Evolutionary conservation across 2,888 invertebrate species (phyloP), one percentile per base, ranked within the genome.

Genomic region (Xestia c-nigrum): DNA sequence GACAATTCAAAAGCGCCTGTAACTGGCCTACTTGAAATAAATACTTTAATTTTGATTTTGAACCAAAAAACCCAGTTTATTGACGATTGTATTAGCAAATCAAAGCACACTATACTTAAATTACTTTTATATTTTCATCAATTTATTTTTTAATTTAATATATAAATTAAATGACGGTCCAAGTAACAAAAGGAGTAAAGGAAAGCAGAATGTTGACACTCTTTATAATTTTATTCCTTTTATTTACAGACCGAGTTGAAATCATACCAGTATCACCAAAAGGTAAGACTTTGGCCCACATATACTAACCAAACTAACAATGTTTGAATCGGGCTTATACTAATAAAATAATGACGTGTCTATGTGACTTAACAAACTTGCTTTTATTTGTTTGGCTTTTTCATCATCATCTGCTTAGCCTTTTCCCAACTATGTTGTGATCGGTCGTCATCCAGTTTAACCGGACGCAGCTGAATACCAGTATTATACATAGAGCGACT

Each of bases 211-310:
- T 55, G 0, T 63, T 57, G 3, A 43, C 9, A 47, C 0, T n/a
- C 16, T 9, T 19, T 64, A 50, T 65, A 65, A 71, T 65, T 43
- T 47, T 10, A 14, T 46, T 71, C 16, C 40, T 85, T 81, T 83
- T 85, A 66, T 85, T 84, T 84, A 59, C 84, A 84, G 84, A 84
- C 6, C 85, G 65, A 31, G 85, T 63, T 55, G 84, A 84, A 69
- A 84, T 84, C 74, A 65, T 68, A 47, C 52, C 85, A 9, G 78
- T 82, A 31, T 66, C 85, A 12, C 69, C 83, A 63, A 72, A 64
- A 74, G 84, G 84, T 84, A 85, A 82, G 78, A 72, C 0, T 59
- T 78, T 83, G 59, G 71, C 43, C 24, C 47, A 46, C 57, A 64
- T 64, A 72, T 64, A 81, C n/a, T 83, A 65, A 84, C 38, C 40